phyloP scores from a whole-genome alignment of 1,140 invertebrate species.

The Drosophila seguyi region DNA sequence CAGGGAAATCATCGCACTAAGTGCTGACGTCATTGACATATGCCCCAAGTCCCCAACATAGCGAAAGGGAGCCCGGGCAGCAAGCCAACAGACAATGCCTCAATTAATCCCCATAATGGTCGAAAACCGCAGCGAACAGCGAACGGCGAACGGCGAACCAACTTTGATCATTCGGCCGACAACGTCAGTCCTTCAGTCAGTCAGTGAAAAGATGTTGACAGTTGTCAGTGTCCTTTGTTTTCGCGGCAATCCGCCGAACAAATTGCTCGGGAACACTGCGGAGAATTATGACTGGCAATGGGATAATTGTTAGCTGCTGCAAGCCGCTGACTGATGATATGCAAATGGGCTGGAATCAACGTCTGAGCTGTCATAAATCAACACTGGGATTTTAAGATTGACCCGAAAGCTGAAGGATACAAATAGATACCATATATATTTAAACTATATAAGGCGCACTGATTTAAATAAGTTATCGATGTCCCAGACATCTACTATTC shows the following conservation, averaged over 20 bases:
- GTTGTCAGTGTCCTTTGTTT: constrained; percentile 57
- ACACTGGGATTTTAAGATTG: background rate
- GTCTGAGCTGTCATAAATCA: constrained; percentile 11
- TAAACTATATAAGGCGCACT: background rate
- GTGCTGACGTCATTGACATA: constrained; percentile 62
- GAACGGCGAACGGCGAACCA: background rate
- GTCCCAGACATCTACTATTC: too few relatives aligned
- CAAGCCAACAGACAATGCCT: constrained; percentile 29
- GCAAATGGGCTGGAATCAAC: constrained; percentile 32
- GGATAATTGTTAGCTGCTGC: constrained; percentile 38
- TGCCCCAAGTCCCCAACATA: constrained; percentile 28
- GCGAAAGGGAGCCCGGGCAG: background rate
- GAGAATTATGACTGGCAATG: constrained; percentile 36
- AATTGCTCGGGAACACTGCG: constrained; percentile 23
- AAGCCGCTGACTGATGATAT: constrained; percentile 30
- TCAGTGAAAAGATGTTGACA: constrained; percentile 46
- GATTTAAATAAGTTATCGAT: too few relatives aligned
- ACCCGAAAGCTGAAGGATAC: background rate
- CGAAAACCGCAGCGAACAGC: constrained; percentile 30
- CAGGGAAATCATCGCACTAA: constrained; percentile 38
- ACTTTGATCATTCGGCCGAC: constrained; percentile 31
- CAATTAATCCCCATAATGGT: constrained; percentile 47
- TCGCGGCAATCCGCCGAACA: constrained; percentile 47
- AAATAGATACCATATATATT: background rate
- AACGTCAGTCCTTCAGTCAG: constrained; percentile 19